Percentiles rank a stretch among this genome's conserved stretches.
These are phyloP conservation scores for Pyrocephalus nanus DNA, from an alignment of 2,797 vertebrate genomes.

Conservation along the genomic window DNA sequence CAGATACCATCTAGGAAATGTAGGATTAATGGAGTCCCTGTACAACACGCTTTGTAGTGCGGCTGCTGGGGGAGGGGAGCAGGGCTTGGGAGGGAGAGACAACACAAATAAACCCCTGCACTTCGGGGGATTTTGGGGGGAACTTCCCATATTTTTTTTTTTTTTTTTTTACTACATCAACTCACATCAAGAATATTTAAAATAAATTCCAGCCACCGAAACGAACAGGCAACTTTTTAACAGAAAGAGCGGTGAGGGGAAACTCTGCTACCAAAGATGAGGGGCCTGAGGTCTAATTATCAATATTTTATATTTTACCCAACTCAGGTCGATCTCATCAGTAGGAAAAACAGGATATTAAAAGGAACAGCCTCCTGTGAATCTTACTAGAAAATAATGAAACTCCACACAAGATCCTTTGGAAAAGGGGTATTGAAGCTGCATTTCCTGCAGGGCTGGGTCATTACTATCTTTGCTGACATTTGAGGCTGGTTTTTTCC, in stretches of 20 bases:
- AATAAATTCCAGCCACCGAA: not conserved
- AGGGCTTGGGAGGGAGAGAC: not conserved
- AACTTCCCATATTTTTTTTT: not conserved
- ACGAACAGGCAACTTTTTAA: not conserved
- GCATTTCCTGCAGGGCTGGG: not conserved
- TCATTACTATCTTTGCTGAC: not conserved
- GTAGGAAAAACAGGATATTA: constrained; percentile 19
- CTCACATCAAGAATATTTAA: not conserved
- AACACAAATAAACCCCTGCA: constrained; percentile 36
- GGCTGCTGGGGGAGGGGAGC: constrained; percentile 29
- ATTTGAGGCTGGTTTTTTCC: not conserved
- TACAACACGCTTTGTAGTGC: constrained; percentile 69
- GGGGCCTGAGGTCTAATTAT: not conserved
- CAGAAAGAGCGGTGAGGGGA: not conserved
- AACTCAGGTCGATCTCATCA: not conserved
- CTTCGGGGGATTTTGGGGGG: not conserved
- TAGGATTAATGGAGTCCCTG: constrained; percentile 78
- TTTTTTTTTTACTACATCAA: not conserved
- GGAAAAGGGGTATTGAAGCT: not conserved
- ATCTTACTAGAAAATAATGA: constrained; percentile 19
- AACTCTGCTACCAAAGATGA: not conserved
- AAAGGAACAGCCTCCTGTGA: not conserved
- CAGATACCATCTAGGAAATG: constrained; percentile 78
- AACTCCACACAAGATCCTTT: not conserved
- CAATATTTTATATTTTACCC: not conserved